Conservation (phyloP, 2,888 invertebrate species). For the Sesia bembeciformis region DNA sequence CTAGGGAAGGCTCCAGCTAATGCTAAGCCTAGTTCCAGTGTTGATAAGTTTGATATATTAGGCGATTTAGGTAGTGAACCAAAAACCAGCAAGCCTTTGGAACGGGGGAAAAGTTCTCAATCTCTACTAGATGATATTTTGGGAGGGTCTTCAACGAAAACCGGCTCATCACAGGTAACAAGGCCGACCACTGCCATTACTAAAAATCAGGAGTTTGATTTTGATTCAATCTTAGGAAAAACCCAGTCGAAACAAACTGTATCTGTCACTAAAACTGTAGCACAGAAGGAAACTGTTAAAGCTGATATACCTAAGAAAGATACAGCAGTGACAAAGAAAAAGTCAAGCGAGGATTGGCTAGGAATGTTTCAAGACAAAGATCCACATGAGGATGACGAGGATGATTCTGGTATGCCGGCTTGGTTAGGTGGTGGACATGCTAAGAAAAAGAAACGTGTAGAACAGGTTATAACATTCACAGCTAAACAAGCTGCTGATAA, state of each 20-base stretch:
- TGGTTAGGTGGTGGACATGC: conserved; percentile 49
- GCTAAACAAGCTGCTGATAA: conserved; percentile 4
- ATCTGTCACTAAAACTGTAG: conserved; percentile 16
- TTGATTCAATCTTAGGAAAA: conserved; percentile 46
- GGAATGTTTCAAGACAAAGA: conserved; percentile 58
- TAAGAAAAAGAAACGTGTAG: conserved; percentile 27
- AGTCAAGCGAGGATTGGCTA: conserved; percentile 56
- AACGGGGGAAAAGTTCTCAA: conserved; percentile 56
- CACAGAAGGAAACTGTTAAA: background rate
- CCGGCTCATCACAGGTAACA: conserved; percentile 20
- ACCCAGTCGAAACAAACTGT: conserved; percentile 28
- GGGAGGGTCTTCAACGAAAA: conserved; percentile 53
- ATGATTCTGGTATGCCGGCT: conserved; percentile 45
- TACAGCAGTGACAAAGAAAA: conserved; percentile 27
- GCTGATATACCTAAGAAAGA: conserved; percentile 26
- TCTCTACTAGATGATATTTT: conserved; percentile 72
- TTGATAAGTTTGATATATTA: conserved; percentile 43
- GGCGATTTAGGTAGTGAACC: conserved; percentile 27
- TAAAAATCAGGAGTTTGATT: conserved; percentile 49
- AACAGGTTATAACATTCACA: background rate
- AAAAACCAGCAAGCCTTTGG: conserved; percentile 29
- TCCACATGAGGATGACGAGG: conserved; percentile 29
- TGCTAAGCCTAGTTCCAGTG: conserved; percentile 30
- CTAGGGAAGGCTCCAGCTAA: conserved; percentile 39
- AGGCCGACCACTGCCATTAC: conserved; percentile 28